These are phyloP conservation scores for Oxycera nigricornis DNA, from an alignment of 2,888 invertebrate species.

Conservation along the genomic window DNA sequence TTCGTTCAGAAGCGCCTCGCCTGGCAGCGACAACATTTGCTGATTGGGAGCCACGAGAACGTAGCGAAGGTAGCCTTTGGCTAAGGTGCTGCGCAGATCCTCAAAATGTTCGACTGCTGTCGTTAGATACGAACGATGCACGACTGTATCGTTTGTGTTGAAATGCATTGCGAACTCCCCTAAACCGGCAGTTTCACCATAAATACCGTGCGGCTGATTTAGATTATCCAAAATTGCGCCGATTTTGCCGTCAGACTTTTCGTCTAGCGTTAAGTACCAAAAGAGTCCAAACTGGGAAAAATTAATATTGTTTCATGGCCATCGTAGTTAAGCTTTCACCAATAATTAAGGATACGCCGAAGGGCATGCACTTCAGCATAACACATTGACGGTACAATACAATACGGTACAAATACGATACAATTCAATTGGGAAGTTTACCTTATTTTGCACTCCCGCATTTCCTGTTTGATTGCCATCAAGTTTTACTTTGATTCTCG, in stretches of 20 bases:
- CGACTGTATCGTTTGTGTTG: constrained; percentile 65
- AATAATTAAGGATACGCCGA: too few species aligned
- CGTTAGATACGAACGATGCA: constrained; percentile 77
- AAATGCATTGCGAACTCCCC: constrained; percentile 74
- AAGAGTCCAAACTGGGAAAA: constrained; percentile 66
- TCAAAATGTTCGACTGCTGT: constrained; percentile 65
- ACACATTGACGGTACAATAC: too few species aligned
- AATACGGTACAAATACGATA: too few species aligned
- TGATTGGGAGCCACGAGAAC: constrained; percentile 65
- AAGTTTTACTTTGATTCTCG: constrained; percentile 71
- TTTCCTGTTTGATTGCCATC: background rate
- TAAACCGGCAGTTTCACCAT: constrained; percentile 78
- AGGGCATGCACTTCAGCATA: too few species aligned
- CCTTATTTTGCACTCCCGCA: constrained; percentile 45
- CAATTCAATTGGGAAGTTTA: too few species aligned
- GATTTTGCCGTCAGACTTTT: constrained; percentile 67
- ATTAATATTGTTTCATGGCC: too few species aligned
- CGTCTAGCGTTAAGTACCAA: constrained; percentile 85
- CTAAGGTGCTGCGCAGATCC: constrained; percentile 76
- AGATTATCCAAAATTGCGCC: constrained; percentile 52
- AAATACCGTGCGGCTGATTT: constrained; percentile 55
- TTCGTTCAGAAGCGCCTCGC: constrained; percentile 66
- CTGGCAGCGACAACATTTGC: constrained; percentile 68
- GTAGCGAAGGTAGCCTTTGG: constrained; percentile 70
- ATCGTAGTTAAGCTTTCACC: too few species aligned